Conservation (phyloP, 2,113 vertebrate species). For the Bombycilla garrulus region DNA sequence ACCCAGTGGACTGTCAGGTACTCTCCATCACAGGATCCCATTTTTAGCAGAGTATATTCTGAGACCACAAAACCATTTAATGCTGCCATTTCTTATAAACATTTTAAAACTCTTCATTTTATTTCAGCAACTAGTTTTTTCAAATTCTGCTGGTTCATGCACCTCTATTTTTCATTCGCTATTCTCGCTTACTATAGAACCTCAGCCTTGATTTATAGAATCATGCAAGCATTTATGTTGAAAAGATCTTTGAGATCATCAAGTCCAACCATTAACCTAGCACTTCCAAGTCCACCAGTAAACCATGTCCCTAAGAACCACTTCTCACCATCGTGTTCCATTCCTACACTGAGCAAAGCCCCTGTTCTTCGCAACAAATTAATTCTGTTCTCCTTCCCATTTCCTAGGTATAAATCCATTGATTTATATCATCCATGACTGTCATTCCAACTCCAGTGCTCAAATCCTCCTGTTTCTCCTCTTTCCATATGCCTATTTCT, state of each 20-base stretch:
- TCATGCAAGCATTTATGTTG: neutral
- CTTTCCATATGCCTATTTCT: neutral
- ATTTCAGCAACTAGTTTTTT: neutral
- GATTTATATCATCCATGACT: neutral
- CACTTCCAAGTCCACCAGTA: neutral
- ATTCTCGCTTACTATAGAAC: neutral
- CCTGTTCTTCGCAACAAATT: neutral
- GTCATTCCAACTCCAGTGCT: neutral
- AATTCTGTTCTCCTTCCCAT: neutral
- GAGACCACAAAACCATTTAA: neutral
- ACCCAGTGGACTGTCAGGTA: neutral
- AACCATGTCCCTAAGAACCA: neutral
- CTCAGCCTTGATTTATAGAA: neutral
- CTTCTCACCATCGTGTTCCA: neutral
- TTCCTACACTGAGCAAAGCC: neutral
- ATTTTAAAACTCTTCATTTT: neutral
- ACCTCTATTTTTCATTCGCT: neutral
- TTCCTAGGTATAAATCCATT: neutral
- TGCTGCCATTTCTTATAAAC: neutral
- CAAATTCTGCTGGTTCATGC: neutral
- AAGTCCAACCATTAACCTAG: neutral
- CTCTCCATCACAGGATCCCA: neutral
- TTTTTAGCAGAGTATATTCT: neutral
- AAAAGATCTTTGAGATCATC: neutral
- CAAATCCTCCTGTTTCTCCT: neutral